Conservation (phyloP, 2,888 invertebrate species). For the Cheilosia soror region DNA sequence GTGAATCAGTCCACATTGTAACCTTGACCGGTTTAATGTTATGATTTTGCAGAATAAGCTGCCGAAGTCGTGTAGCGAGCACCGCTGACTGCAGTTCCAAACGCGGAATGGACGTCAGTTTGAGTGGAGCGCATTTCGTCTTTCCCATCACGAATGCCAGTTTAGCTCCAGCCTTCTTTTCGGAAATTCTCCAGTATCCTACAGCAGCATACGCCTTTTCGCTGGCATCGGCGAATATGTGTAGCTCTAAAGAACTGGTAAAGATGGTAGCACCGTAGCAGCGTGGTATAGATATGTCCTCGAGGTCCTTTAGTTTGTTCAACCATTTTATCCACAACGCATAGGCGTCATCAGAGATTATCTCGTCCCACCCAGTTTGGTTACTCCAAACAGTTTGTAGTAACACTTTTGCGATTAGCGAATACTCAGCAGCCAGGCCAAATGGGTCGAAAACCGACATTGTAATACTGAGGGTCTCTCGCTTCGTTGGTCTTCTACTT, state of each 20-base stretch:
- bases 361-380: conserved; percentile 53
- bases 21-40: background rate
- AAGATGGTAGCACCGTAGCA: conserved; percentile 25
- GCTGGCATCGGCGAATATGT: conserved; percentile 62
- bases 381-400: conserved; percentile 47
- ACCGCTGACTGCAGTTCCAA: conserved; percentile 35
- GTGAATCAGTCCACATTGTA: conserved; percentile 49
- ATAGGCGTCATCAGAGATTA: conserved; percentile 19
- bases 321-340: conserved; percentile 47
- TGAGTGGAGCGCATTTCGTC: conserved; percentile 14
- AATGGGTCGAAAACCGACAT: conserved; percentile 67
- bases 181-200: background rate
- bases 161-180: background rate
- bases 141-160: background rate
- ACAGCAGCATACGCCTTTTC: conserved; percentile 45
- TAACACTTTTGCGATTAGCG: conserved; percentile 45
- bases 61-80: background rate
- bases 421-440: conserved; percentile 73
- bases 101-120: conserved; percentile 24
- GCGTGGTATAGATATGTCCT: conserved; percentile 13
- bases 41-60: background rate
- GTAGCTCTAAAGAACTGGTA: conserved; percentile 15
- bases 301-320: background rate
- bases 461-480: conserved; percentile 66
- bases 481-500: conserved; percentile 70